Evolutionary conservation across 2,797 vertebrate species (phyloP).

Genomic region (Lateolabrax maculatus): DNA sequence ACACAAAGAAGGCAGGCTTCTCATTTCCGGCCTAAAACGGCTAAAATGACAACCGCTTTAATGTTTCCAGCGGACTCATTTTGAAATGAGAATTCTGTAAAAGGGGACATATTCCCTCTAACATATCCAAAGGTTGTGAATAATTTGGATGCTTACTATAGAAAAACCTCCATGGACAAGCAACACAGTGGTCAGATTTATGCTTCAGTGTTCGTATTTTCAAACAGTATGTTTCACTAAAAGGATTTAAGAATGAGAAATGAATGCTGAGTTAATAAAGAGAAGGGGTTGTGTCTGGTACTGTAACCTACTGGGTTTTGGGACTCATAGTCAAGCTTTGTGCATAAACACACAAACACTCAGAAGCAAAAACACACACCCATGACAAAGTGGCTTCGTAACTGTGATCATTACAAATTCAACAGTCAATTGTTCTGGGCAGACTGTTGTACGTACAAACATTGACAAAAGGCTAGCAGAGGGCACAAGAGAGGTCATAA

Average conservation of each 20-base stretch:
- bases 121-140: no score
- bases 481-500: conserved; percentile 6
- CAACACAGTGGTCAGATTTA: no score
- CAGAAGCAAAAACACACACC: not conserved
- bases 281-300: no score
- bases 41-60: no score
- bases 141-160: no score
- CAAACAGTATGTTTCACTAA: not conserved
- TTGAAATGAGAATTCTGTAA: no score
- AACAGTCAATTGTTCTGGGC: conserved; percentile 29
- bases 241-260: not conserved
- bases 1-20: no score
- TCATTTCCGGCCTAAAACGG: no score
- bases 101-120: no score
- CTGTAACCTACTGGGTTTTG: conserved; percentile 8
- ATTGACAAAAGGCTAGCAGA: conserved; percentile 40
- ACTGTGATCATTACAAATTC: conserved; percentile 56
- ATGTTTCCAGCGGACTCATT: no score
- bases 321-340: not conserved
- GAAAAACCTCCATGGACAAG: no score
- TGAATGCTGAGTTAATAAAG: not conserved
- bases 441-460: conserved; percentile 28
- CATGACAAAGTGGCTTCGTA: conserved; percentile 13
- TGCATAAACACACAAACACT: conserved; percentile 1
- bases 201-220: no score